phyloP scores from a whole-genome alignment of 2,888 invertebrate species.

The Digitonthophagus gazella region DNA sequence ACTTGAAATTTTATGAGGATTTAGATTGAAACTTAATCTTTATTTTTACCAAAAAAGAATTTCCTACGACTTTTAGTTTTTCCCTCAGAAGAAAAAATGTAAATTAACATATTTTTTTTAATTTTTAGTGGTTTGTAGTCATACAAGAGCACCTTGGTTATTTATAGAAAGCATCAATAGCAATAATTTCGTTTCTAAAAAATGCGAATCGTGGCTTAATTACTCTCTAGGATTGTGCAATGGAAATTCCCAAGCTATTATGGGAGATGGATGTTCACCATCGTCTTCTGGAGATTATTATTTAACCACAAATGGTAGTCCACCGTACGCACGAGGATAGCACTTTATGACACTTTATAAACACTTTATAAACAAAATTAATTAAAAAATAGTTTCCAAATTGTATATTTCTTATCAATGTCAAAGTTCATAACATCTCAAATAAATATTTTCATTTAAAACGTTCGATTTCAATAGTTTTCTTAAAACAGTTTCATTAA shows the following conservation, averaged over 20 bases:
- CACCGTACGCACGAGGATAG: constrained; percentile 19
- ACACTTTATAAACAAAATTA: too few species aligned
- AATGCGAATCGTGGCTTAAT: constrained; percentile 13
- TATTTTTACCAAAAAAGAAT: too few species aligned
- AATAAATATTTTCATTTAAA: too few species aligned
- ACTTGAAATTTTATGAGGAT: too few species aligned
- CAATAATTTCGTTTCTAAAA: constrained; percentile 19
- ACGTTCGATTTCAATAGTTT: too few species aligned
- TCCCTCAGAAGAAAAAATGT: too few species aligned
- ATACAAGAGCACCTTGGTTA: constrained; percentile 23
- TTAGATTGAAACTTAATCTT: too few species aligned
- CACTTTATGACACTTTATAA: too few species aligned
- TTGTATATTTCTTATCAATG: too few species aligned
- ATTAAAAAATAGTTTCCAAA: neutral
- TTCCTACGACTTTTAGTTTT: too few species aligned
- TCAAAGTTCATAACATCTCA: too few species aligned
- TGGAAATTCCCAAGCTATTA: constrained; percentile 9
- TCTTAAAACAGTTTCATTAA: neutral
- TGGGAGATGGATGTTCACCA: constrained; percentile 17
- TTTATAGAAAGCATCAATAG: constrained; percentile 29
- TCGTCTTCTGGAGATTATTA: constrained; percentile 14
- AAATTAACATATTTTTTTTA: too few species aligned
- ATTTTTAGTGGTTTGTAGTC: constrained; percentile 63
- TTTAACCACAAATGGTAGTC: constrained; percentile 11
- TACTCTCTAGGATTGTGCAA: constrained; percentile 15